Percentiles rank a stretch among this genome's conserved stretches.
Conservation (phyloP, 2,113 vertebrate species). For the Hyperopisus bebe region DNA sequence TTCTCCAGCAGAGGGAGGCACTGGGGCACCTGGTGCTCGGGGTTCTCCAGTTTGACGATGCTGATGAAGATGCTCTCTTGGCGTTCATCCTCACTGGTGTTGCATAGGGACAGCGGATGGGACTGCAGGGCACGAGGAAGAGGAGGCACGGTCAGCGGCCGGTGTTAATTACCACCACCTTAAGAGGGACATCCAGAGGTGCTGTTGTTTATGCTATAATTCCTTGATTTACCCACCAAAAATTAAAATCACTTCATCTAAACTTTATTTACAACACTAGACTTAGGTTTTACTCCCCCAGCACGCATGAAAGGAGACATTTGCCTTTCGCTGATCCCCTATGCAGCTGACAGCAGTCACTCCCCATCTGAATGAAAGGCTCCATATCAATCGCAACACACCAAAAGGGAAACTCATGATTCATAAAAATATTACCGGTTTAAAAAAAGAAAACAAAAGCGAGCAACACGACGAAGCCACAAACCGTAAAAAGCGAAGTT, state of each 20-base stretch:
- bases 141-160: background rate
- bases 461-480: background rate
- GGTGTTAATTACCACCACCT: background rate
- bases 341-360: background rate
- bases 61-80: slow-evolving; percentile 84
- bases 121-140: slow-evolving; percentile 61
- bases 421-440: background rate
- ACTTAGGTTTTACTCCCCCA: background rate
- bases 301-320: background rate
- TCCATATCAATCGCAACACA: background rate
- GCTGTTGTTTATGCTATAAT: background rate
- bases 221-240: background rate
- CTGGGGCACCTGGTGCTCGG: slow-evolving; percentile 70
- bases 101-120: slow-evolving; percentile 92
- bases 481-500: slow-evolving; percentile 25
- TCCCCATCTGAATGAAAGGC: slow-evolving; percentile 19
- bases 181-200: background rate
- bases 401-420: background rate
- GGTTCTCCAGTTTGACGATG: slow-evolving; percentile 91
- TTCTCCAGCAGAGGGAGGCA: slow-evolving; percentile 85
- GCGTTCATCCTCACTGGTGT: slow-evolving; percentile 93
- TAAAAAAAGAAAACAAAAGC: background rate
- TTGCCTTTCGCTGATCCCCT: background rate
- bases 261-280: background rate
- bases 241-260: background rate